A percentile compares a stretch with the other conserved stretches of the same genome.
phyloP scores from a whole-genome alignment of 1,140 invertebrate genomes.

The Xylocopa sonorina region DNA sequence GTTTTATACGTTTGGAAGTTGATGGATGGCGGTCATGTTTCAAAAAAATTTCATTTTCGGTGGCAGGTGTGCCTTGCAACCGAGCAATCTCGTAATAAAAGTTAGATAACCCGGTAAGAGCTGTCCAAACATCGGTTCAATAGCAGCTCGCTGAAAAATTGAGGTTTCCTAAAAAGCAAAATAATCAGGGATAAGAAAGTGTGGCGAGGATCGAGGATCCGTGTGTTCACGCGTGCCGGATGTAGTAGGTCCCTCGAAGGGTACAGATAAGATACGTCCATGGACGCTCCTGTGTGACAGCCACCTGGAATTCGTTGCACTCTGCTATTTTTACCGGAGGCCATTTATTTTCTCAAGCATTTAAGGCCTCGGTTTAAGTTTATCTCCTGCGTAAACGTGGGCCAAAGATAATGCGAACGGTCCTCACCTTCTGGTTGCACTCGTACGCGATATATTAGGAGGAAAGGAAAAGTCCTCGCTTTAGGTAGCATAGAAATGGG shows the following conservation, averaged over 20 bases:
- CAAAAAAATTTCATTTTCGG: constrained; percentile 15
- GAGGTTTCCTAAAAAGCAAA: constrained; percentile 9
- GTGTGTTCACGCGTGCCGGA: not conserved
- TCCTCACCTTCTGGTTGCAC: not conserved
- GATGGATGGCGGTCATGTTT: not conserved
- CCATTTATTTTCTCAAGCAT: constrained; percentile 56
- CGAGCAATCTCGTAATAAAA: constrained; percentile 7
- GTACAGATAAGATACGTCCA: constrained; percentile 27
- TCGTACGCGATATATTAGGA: not conserved
- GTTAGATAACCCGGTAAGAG: constrained; percentile 25
- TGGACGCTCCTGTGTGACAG: constrained; percentile 27
- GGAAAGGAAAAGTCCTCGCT: not conserved
- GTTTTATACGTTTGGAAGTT: not conserved
- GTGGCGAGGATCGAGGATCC: not conserved
- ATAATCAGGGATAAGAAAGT: not conserved
- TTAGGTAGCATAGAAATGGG: not conserved
- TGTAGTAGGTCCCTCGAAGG: not conserved
- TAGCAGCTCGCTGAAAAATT: not conserved
- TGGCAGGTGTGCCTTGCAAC: not conserved
- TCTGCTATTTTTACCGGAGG: constrained; percentile 46
- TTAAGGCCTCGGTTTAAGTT: constrained; percentile 18
- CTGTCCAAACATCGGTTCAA: constrained; percentile 22
- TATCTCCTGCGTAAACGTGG: constrained; percentile 13
- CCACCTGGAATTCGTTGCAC: constrained; percentile 41
- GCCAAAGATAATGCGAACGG: constrained; percentile 25